Evolutionary conservation across 2,888 invertebrate genomes (phyloP).

Genomic region (Scaeva pyrastri): DNA sequence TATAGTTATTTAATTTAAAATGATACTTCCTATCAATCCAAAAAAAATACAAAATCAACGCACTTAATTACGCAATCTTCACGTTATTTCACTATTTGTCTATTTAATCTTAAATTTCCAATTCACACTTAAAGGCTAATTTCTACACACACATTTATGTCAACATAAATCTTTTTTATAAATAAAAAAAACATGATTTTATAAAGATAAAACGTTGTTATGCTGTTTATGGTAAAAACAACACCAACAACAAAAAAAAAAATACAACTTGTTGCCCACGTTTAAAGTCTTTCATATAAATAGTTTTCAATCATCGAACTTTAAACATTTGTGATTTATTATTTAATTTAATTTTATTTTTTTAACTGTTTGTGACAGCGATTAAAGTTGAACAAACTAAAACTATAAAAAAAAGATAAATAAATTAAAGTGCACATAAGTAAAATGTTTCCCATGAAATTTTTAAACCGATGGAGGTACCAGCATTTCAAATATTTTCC

Average conservation of each 20-base stretch:
- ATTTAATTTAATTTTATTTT: slow-evolving; percentile 58
- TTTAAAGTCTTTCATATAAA: too few species aligned
- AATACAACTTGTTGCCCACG: slow-evolving; percentile 46
- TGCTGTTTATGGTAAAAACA: slow-evolving; percentile 13
- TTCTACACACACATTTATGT: background rate
- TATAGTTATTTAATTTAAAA: background rate
- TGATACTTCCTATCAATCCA: background rate
- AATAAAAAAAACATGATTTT: background rate
- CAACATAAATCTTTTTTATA: slow-evolving; percentile 2
- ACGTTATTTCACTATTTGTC: background rate
- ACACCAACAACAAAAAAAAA: slow-evolving; percentile 9
- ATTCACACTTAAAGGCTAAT: background rate
- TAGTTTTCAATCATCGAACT: background rate
- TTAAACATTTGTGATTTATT: slow-evolving; percentile 48
- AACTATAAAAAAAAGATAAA: background rate
- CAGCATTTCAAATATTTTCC: background rate
- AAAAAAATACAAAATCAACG: background rate
- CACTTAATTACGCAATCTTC: background rate
- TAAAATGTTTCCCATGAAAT: slow-evolving; percentile 57
- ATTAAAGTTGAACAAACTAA: background rate
- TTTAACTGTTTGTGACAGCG: too few species aligned
- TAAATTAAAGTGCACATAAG: too few species aligned
- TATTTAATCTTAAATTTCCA: background rate
- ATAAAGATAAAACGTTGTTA: background rate
- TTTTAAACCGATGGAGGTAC: background rate